These are phyloP conservation scores for Drosophila nr. perissopoda DNA, from an alignment of 2,888 invertebrate genomes.

Conservation along the genomic window DNA sequence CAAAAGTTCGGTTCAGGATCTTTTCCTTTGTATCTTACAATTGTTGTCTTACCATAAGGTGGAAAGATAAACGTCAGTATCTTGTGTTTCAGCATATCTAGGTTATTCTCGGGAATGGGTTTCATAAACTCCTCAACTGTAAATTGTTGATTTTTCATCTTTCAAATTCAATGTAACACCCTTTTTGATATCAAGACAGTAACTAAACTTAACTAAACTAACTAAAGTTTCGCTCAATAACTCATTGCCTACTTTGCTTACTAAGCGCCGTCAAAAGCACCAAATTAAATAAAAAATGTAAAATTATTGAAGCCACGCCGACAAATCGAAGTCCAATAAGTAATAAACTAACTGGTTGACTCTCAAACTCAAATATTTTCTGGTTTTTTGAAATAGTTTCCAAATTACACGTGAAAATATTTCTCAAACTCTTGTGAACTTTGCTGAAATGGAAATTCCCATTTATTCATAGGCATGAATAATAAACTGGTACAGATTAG, in stretches of 20 bases:
- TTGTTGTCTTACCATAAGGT: neutral
- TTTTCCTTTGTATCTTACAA: neutral
- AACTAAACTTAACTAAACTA: neutral
- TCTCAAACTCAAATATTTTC: neutral
- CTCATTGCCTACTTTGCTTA: neutral
- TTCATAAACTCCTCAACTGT: neutral
- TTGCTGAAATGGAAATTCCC: slow-evolving; percentile 2
- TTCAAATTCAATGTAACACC: neutral
- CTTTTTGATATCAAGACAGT: neutral
- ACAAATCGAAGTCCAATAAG: neutral
- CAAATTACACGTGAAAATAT: neutral
- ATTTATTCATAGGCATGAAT: neutral
- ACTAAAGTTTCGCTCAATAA: neutral
- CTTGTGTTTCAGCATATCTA: neutral
- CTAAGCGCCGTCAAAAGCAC: neutral
- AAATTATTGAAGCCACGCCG: neutral
- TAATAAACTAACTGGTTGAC: neutral
- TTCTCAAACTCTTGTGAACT: neutral
- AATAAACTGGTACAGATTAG: slow-evolving; percentile 9
- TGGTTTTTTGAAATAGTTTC: neutral
- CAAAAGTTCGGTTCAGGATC: neutral
- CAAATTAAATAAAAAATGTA: neutral
- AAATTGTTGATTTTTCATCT: neutral
- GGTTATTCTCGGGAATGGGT: neutral
- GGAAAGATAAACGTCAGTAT: neutral